Evolutionary conservation across 2,113 vertebrate genomes (phyloP), one percentile per base, ranked within the genome.

Genomic region (Suncus etruscus): DNA sequence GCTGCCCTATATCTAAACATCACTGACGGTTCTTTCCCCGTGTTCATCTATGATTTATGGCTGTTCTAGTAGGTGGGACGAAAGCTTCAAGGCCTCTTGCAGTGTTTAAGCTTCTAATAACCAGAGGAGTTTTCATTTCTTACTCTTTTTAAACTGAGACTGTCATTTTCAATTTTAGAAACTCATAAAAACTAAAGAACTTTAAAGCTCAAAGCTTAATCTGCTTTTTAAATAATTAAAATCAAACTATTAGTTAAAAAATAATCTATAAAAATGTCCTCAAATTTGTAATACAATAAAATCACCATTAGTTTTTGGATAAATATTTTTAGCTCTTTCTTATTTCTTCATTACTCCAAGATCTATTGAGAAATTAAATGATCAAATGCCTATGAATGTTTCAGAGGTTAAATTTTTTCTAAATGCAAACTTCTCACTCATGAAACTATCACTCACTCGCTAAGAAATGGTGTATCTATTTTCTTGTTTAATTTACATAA

Each of bases 401-500:
- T 84, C 76, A 97, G 92, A 95, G 89, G 92, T 91, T 93, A 79
- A 95, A 78, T 90, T 82, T 68, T 88, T 95, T 97, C 83, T 77
- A 94, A 75, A 11, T 76, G 2, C 93, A 96, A 96, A 84, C 29
- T 95, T 96, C 87, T 96, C 65, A 85, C 97, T 97, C 94, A 54
- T 95, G 72, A 68, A 94, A 89, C 83, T 88, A 93, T 96, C 96
- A 97, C 86, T 96, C 94, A 96, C 77, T 94, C 86, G 54, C 83
- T 92, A 58, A 89, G 50, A 90, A 91, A 93, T 83, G 61, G 24
- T 81, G 86, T 54, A 93, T 69, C n/a, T 95, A 90, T 96, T 97
- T 97, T 96, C 91, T 83, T 93, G 84, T 93, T 97, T 96, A 94
- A 97, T 96, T 97, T 96, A 92, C 93, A 96, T 96, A 97, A 97